Percentiles rank a stretch among this genome's conserved stretches.
Conservation (phyloP, 2,113 vertebrate genomes). For the Poecile atricapillus region DNA sequence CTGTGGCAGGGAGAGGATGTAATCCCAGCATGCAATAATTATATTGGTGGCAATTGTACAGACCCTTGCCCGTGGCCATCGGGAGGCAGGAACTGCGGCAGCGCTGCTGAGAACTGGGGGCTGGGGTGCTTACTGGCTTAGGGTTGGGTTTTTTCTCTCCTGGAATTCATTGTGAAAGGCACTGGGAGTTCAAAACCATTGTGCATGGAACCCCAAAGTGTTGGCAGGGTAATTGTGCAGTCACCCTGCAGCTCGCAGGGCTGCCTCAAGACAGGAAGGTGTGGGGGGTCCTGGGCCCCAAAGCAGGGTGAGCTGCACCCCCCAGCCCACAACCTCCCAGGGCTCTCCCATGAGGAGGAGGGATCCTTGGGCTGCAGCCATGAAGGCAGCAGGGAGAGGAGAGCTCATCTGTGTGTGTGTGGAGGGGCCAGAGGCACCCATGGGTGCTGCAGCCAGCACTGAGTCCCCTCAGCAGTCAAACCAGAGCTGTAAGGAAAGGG, state of each 20-base stretch:
- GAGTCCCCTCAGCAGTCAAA: accelerated
- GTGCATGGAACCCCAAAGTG: not conserved
- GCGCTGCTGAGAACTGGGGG: not conserved
- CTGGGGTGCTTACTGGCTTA: not conserved
- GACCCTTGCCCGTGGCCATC: not conserved
- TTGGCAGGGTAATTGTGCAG: not conserved
- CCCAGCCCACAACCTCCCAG: not conserved
- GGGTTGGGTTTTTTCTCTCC: not conserved
- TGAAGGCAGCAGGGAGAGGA: not conserved
- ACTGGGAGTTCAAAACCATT: not conserved
- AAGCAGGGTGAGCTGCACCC: not conserved
- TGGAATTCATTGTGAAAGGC: not conserved
- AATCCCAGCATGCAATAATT: not conserved
- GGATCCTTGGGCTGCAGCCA: not conserved
- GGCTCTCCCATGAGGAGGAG: not conserved
- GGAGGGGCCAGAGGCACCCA: not conserved
- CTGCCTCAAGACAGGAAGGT: not conserved
- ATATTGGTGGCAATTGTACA: constrained; percentile 1
- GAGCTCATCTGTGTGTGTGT: not conserved
- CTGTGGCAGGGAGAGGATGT: not conserved
- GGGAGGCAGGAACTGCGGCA: accelerated
- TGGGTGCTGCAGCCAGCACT: not conserved
- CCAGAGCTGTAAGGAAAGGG: not conserved
- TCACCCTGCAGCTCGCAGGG: not conserved
- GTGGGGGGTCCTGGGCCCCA: accelerated